Evolutionary conservation across 2,113 vertebrate species (phyloP).

Genomic region (Candoia aspera): DNA sequence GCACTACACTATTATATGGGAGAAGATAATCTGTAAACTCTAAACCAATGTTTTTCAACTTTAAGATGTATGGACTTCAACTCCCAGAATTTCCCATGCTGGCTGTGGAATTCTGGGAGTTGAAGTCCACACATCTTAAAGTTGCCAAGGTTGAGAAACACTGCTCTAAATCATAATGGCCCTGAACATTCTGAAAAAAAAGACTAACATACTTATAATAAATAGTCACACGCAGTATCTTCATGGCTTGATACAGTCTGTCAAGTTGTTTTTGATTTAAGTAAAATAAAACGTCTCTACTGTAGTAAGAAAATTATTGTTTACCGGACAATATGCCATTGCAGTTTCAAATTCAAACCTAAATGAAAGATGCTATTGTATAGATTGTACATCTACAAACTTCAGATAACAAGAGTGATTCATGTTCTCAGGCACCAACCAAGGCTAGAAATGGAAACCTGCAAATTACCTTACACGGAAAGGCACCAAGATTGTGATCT

Average conservation of each 20-base stretch:
- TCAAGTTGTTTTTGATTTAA: background rate
- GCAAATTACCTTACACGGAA: background rate
- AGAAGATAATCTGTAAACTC: background rate
- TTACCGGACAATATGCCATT: background rate
- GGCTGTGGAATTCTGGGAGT: background rate
- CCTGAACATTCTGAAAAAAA: background rate
- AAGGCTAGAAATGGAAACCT: background rate
- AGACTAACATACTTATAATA: background rate
- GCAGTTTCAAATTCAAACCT: background rate
- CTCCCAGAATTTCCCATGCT: background rate
- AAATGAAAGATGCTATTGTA: background rate
- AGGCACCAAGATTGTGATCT: background rate
- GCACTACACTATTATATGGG: background rate
- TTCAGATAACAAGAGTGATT: conserved; percentile 9
- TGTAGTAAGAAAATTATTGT: background rate
- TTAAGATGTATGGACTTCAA: background rate
- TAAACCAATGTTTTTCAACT: background rate
- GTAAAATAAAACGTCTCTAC: background rate
- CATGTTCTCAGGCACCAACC: background rate
- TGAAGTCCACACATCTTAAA: background rate
- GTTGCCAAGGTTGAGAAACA: background rate
- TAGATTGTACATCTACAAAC: background rate
- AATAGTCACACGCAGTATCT: background rate
- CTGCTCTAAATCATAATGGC: background rate
- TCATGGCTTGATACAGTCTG: background rate